Evolutionary conservation across 2,113 vertebrate species (phyloP).

Genomic region (Aldabrachelys gigantea): DNA sequence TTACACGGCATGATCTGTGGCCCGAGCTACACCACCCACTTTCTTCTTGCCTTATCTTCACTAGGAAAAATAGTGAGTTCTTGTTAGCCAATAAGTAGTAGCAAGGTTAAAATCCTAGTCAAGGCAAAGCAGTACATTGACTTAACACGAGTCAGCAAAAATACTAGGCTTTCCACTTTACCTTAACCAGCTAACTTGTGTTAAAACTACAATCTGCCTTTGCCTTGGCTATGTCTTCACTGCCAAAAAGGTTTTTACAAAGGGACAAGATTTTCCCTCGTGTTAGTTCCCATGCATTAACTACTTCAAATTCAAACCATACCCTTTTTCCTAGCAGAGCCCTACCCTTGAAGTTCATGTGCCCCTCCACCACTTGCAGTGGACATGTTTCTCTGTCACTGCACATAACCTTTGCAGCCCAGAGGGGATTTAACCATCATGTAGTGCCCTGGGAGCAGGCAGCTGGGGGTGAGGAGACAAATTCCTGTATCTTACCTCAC

Average conservation of each 20-base stretch:
- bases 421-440: neutral
- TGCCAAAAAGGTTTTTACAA: neutral
- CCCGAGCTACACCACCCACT: neutral
- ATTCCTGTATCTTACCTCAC: neutral
- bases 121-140: neutral
- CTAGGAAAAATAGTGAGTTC: neutral
- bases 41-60: neutral
- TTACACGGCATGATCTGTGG: neutral
- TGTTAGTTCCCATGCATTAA: neutral
- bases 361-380: neutral
- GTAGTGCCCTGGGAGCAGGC: no score
- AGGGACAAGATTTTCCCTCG: neutral
- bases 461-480: neutral
- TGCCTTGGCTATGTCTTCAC: neutral
- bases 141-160: neutral
- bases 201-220: neutral
- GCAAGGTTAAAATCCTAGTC: neutral
- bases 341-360: neutral
- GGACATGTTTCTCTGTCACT: neutral
- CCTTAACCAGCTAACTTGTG: neutral
- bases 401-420: neutral
- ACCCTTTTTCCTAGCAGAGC: neutral
- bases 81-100: neutral
- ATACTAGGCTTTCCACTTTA: neutral
- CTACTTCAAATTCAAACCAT: neutral